phyloP scores from a whole-genome alignment of 1,140 invertebrate species.

The Andrena cerasifolii region DNA sequence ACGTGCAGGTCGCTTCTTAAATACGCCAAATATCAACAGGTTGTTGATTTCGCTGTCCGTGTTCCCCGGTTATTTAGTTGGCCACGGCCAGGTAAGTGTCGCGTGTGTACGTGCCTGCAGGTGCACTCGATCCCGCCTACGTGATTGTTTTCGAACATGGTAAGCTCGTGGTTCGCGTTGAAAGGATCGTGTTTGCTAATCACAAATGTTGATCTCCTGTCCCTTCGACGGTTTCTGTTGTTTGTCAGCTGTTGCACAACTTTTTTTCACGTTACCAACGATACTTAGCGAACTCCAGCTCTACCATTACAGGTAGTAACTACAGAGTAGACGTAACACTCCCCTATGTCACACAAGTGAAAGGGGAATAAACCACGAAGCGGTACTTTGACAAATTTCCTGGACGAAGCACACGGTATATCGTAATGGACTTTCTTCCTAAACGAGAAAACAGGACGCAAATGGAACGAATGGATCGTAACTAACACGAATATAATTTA shows the following conservation, averaged over 20 bases:
- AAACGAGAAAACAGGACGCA: too few relatives aligned
- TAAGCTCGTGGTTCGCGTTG: neutral
- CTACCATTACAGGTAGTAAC: too few relatives aligned
- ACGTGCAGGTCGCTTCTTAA: slow-evolving; percentile 53
- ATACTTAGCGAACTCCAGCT: too few relatives aligned
- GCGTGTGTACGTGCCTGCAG: slow-evolving; percentile 16
- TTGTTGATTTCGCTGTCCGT: slow-evolving; percentile 66
- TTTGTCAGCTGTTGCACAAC: neutral
- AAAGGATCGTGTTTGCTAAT: slow-evolving; percentile 18
- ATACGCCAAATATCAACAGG: slow-evolving; percentile 69
- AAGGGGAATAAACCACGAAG: too few relatives aligned
- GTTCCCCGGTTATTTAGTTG: slow-evolving; percentile 63
- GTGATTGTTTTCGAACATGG: slow-evolving; percentile 25
- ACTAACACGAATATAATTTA: neutral
- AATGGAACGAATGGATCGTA: slow-evolving; percentile 47
- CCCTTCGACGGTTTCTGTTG: slow-evolving; percentile 16
- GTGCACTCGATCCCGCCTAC: neutral
- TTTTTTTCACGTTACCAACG: slow-evolving; percentile 21
- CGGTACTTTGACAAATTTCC: too few relatives aligned
- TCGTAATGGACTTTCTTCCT: too few relatives aligned
- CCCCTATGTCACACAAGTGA: too few relatives aligned
- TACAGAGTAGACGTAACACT: too few relatives aligned
- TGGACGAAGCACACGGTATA: too few relatives aligned
- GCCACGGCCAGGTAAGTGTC: slow-evolving; percentile 39
- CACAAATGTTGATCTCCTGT: slow-evolving; percentile 24